Percentiles rank a stretch among this genome's conserved stretches.
These are phyloP conservation scores for Dexiosoma caninum DNA, from an alignment of 2,888 invertebrate species.

Conservation along the genomic window DNA sequence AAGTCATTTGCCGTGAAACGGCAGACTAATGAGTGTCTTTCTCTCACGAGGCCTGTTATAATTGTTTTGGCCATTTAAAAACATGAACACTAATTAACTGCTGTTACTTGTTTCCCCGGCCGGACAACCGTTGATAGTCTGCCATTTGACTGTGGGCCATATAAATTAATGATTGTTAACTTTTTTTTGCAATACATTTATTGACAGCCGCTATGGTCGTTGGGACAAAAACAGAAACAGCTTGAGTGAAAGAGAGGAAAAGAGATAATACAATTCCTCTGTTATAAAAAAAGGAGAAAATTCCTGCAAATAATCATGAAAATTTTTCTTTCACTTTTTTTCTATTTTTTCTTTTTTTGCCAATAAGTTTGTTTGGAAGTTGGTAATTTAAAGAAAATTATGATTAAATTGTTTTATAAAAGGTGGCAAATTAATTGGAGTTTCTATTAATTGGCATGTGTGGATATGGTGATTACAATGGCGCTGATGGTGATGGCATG, in stretches of 20 bases:
- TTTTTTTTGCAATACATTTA: conserved; percentile 13
- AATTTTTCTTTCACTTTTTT: conserved; percentile 41
- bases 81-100: conserved; percentile 36
- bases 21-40: neutral
- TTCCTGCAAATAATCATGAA: conserved; percentile 16
- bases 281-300: conserved; percentile 14
- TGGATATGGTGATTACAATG: conserved; percentile 10
- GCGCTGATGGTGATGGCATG: conserved; percentile 8
- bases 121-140: conserved; percentile 15
- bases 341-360: neutral
- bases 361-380: conserved; percentile 28
- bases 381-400: conserved; percentile 43
- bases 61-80: conserved; percentile 30
- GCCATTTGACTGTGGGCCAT: neutral
- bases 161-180: conserved; percentile 7
- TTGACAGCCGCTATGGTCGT: conserved; percentile 8
- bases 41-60: conserved; percentile 21
- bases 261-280: neutral
- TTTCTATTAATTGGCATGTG: conserved; percentile 21
- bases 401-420: conserved; percentile 51
- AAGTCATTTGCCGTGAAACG: neutral
- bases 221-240: neutral
- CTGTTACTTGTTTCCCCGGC: conserved; percentile 21
- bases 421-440: conserved; percentile 55
- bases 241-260: neutral